phyloP scores from a whole-genome alignment of 2,888 invertebrate species.

The Aradus depressus region DNA sequence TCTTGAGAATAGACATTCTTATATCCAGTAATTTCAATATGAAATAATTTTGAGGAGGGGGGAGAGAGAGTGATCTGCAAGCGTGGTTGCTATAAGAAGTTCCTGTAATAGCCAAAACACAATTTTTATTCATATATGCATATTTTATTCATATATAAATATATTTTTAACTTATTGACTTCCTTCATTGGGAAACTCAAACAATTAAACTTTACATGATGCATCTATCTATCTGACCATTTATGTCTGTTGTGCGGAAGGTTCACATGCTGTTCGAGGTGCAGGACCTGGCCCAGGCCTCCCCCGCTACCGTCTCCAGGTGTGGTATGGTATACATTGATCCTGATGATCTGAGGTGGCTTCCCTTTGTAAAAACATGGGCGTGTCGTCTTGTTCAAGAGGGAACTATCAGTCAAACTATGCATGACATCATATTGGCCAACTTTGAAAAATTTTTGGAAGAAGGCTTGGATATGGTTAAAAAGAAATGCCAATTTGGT shows the following conservation, averaged over 20 bases:
- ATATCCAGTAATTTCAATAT: no score
- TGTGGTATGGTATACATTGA: slow-evolving; percentile 78
- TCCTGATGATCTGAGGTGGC: slow-evolving; percentile 67
- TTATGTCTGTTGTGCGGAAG: slow-evolving; percentile 21
- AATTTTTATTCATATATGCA: no score
- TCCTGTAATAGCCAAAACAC: no score
- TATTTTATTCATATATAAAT: no score
- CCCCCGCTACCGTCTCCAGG: slow-evolving; percentile 77
- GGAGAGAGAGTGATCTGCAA: no score
- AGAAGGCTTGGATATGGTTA: slow-evolving; percentile 52
- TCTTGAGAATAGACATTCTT: no score
- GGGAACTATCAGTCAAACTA: slow-evolving; percentile 18
- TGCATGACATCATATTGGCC: slow-evolving; percentile 46
- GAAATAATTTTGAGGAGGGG: no score
- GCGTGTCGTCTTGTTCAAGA: slow-evolving; percentile 41
- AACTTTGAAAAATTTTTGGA: slow-evolving; percentile 57
- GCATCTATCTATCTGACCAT: no score
- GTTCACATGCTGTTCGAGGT: slow-evolving; percentile 80
- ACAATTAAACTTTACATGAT: no score
- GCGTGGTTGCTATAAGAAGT: no score
- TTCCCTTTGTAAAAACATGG: slow-evolving; percentile 73
- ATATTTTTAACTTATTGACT: no score
- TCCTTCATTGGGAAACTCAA: no score
- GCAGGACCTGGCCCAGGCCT: slow-evolving; percentile 75
- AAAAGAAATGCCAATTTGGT: slow-evolving; percentile 54